Conservation (phyloP, 1,140 invertebrate species). For the Hormaphis cornu region DNA sequence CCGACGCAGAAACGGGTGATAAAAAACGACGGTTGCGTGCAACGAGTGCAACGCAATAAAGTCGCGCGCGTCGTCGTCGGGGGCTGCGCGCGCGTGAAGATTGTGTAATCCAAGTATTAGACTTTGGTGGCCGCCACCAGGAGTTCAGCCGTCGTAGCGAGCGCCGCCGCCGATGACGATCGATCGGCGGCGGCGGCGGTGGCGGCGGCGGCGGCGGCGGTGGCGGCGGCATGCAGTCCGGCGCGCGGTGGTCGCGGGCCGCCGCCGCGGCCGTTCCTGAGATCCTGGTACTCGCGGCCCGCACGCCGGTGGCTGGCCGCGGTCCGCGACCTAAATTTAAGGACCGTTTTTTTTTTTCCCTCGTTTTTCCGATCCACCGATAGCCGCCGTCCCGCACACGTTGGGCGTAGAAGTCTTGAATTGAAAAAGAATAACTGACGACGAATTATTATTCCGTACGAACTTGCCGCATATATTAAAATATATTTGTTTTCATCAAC, state of each 20-base stretch:
- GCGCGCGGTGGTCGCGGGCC: not conserved
- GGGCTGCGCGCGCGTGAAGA: not conserved
- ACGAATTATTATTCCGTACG: no score
- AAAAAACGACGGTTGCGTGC: no score
- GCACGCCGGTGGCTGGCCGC: not conserved
- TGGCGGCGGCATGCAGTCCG: not conserved
- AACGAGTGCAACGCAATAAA: no score
- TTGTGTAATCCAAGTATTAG: constrained; percentile 27
- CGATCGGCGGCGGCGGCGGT: not conserved
- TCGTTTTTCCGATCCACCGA: no score
- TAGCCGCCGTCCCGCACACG: no score
- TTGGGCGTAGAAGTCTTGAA: no score
- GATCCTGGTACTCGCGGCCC: constrained; percentile 12
- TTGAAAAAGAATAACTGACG: no score
- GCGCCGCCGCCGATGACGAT: not conserved
- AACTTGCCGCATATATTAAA: no score
- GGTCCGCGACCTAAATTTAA: not conserved
- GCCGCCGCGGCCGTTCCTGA: not conserved
- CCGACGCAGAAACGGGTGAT: not conserved
- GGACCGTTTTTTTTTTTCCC: no score
- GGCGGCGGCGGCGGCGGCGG: not conserved
- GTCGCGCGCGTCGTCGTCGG: no score
- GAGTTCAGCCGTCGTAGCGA: not conserved
- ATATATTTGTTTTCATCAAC: no score
- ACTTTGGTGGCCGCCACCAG: not conserved